Evolutionary conservation across 2,797 vertebrate genomes (phyloP).

Genomic region (Salarias fasciatus): DNA sequence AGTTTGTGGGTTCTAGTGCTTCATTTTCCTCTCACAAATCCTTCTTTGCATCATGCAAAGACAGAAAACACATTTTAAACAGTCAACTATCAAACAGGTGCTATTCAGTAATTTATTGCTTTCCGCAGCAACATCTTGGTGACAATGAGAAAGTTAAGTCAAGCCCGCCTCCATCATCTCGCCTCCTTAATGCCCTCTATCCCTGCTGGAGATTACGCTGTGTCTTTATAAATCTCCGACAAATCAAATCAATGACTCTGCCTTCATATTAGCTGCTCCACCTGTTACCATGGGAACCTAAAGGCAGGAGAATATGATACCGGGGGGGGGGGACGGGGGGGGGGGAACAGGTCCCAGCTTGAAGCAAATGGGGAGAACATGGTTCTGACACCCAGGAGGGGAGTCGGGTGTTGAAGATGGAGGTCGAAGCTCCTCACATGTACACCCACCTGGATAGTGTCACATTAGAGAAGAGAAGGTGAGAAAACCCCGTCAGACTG

Average conservation of each 20-base stretch:
- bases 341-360: constrained; percentile 1
- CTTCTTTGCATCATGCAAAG: constrained; percentile 1
- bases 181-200: constrained; percentile 17
- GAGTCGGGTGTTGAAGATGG: constrained; percentile 14
- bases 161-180: constrained; percentile 16
- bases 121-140: constrained; percentile 13
- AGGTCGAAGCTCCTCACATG: constrained; percentile 32
- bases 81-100: constrained; percentile 24
- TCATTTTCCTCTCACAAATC: too few species aligned
- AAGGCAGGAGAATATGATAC: constrained; percentile 56
- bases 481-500: constrained; percentile 39
- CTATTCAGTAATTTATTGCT: constrained; percentile 22
- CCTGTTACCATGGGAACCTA: constrained; percentile 75
- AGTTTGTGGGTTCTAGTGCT: too few species aligned
- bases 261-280: constrained; percentile 53
- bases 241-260: constrained; percentile 69
- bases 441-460: constrained; percentile 36
- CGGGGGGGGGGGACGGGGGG: constrained; percentile 1
- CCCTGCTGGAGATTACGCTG: constrained; percentile 37
- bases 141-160: constrained; percentile 28
- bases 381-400: constrained; percentile 30
- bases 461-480: constrained; percentile 25
- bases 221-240: constrained; percentile 66
- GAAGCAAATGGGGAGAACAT: constrained; percentile 12
- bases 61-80: constrained; percentile 13